Evolutionary conservation across 2,113 vertebrate genomes (phyloP), one percentile per base, ranked within the genome.

Genomic region (Phylloscopus trochilus): DNA sequence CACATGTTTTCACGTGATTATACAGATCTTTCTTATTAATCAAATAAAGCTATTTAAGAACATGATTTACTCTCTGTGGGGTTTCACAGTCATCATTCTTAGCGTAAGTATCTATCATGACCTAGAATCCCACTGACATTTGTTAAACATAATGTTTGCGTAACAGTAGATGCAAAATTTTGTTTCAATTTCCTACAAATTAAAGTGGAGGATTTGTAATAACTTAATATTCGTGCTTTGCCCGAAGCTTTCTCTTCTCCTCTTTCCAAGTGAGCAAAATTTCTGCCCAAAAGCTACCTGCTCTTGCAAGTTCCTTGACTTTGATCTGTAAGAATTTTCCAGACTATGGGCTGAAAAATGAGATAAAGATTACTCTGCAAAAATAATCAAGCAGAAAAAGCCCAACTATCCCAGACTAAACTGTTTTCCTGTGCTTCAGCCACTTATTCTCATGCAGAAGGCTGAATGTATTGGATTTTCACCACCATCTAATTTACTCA

Each of bases 11-110:
- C 21, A 41, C 79, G 47, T 83, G 82, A 73, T 86, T 77, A 74
- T 4, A 30, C 8, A 91, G 92, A 82, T 80, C 92, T 87, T 92
- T 95, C 76, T 37, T 74, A 81, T 70, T 69, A 66, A 88, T 92
- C 23, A 87, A 95, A 88, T 74, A 58, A 72, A 70, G 53, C 12
- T 76, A 68, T 46, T 91, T 95, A 90, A 89, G 58, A 28, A n/a
- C 9, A 41, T 49, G 7, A 91, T 95, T 95, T 95, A 89, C 37
- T 60, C 43, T 70, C 3, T 41, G 9, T 72, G 78, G 73, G 52
- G 56, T 93, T 96, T 95, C 30, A 11, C 24, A 47, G 44, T 35
- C 62, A 93, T 91, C 44, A 51, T 84, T 96, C 59, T 80, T 14
- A 58, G 28, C 24, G 12, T 47, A 92, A 94, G 58, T 89, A 85